Evolutionary conservation across 1,140 invertebrate species (phyloP).

Genomic region (Cydia pomonella): DNA sequence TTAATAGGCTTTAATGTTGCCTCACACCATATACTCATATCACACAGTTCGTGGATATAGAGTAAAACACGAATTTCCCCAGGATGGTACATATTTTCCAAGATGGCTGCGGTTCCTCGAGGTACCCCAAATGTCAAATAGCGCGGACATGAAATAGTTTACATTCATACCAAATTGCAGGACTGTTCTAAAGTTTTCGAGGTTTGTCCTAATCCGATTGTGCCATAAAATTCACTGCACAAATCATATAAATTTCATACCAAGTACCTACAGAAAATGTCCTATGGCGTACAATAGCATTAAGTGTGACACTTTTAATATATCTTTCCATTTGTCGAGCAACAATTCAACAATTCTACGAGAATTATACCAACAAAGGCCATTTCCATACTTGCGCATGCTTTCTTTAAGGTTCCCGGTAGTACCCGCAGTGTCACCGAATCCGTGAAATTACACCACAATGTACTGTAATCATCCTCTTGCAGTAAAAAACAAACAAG

Average conservation of each 20-base stretch:
- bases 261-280: background rate
- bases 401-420: conserved; percentile 8
- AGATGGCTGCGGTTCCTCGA: too few species aligned
- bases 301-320: background rate
- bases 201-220: too few species aligned
- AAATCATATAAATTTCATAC: background rate
- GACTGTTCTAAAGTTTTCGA: too few species aligned
- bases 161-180: too few species aligned
- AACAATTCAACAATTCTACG: background rate
- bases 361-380: background rate
- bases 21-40: too few species aligned
- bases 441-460: conserved; percentile 13
- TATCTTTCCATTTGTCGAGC: conserved; percentile 17
- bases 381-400: conserved; percentile 9
- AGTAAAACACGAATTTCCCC: too few species aligned
- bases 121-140: too few species aligned
- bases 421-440: conserved; percentile 11
- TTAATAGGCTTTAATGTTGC: too few species aligned
- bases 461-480: conserved; percentile 17
- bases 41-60: too few species aligned
- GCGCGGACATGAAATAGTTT: too few species aligned
- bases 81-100: too few species aligned
- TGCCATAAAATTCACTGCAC: background rate
- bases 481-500: background rate
- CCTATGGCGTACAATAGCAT: background rate